phyloP scores from a whole-genome alignment of 2,113 vertebrate species.

The Chloebia gouldiae region DNA sequence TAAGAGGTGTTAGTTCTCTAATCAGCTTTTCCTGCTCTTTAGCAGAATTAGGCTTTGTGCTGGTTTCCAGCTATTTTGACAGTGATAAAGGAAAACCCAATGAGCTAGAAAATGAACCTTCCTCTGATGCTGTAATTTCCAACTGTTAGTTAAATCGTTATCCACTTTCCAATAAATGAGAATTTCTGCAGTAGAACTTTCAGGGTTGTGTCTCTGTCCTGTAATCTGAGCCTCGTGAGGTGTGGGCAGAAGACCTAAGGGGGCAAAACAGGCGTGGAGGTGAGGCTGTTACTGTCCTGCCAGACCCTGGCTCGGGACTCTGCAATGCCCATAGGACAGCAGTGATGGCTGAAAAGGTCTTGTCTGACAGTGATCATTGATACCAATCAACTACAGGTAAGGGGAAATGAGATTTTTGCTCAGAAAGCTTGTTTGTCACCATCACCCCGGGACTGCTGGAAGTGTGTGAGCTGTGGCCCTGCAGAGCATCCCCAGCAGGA shows the following conservation, averaged over 20 bases:
- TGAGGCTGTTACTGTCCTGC: not conserved
- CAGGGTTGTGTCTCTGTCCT: not conserved
- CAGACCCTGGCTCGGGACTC: not conserved
- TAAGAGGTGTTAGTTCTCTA: constrained; percentile 44
- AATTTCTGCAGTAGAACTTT: not conserved
- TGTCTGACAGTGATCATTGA: accelerated
- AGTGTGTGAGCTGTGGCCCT: not conserved
- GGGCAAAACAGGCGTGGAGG: not conserved
- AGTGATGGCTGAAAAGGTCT: not conserved
- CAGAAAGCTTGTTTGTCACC: not conserved
- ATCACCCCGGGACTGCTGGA: not conserved
- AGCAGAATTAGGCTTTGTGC: constrained; percentile 52
- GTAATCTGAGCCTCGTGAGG: not conserved
- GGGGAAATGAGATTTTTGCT: not conserved
- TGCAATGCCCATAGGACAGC: accelerated
- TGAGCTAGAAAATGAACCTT: constrained; percentile 66
- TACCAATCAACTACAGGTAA: too few relatives aligned
- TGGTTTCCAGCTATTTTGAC: constrained; percentile 34
- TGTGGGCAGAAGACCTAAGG: not conserved
- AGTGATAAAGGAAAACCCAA: constrained; percentile 39
- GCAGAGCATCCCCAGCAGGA: not conserved
- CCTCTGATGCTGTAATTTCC: constrained; percentile 56
- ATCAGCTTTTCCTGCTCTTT: constrained; percentile 47
- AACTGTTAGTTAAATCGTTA: constrained; percentile 14
- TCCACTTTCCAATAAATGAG: too few relatives aligned